These are phyloP conservation scores for Ennomos quercinarius DNA, from an alignment of 2,888 invertebrate species.

Conservation along the genomic window DNA sequence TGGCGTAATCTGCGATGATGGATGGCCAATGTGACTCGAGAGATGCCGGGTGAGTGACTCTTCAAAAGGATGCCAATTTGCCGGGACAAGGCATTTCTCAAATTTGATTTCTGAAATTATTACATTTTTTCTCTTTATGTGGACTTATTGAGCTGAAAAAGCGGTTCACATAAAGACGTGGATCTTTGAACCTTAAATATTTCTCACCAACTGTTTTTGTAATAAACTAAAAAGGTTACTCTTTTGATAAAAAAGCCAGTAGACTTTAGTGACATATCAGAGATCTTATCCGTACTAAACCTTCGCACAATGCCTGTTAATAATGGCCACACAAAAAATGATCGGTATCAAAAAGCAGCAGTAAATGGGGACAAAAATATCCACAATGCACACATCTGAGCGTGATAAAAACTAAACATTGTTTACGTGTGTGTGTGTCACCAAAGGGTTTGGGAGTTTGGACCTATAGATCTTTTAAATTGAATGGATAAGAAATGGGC, in stretches of 20 bases:
- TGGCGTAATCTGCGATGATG: conserved; percentile 70
- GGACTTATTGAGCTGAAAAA: conserved; percentile 33
- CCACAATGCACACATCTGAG: conserved; percentile 67
- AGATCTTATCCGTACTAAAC: conserved; percentile 82
- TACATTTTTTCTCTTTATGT: conserved; percentile 30
- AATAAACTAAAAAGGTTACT: conserved; percentile 72
- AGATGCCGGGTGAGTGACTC: conserved; percentile 64
- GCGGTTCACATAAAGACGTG: conserved; percentile 21
- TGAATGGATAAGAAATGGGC: conserved; percentile 76
- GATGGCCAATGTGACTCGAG: conserved; percentile 62
- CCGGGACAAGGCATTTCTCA: conserved; percentile 43
- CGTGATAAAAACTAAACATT: conserved; percentile 63
- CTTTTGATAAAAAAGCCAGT: conserved; percentile 69
- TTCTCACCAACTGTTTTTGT: conserved; percentile 68
- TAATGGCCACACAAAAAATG: conserved; percentile 81
- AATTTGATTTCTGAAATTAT: conserved; percentile 34
- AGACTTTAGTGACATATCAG: conserved; percentile 79
- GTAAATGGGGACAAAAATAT: conserved; percentile 78
- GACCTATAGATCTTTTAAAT: conserved; percentile 66
- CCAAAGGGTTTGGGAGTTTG: conserved; percentile 81
- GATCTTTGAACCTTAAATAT: conserved; percentile 30
- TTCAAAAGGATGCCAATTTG: conserved; percentile 58
- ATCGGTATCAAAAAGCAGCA: conserved; percentile 80
- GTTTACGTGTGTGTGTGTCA: conserved; percentile 65
- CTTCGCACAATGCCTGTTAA: conserved; percentile 79